phyloP scores from a whole-genome alignment of 2,888 invertebrate species.

The Parapristionchus giblindavisi region DNA sequence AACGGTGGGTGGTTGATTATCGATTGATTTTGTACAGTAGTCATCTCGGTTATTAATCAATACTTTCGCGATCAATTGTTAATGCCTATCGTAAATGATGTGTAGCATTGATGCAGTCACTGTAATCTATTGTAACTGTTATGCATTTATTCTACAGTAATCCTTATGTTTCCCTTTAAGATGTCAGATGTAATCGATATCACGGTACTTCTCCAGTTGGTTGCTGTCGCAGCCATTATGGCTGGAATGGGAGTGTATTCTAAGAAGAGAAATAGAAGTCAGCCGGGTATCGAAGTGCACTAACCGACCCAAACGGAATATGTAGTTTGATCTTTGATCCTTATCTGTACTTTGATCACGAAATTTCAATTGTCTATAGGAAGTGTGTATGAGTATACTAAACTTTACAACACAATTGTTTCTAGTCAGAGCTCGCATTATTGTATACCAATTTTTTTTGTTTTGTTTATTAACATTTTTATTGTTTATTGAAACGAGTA shows the following conservation, averaged over 20 bases:
- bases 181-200: constrained; percentile 43
- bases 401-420: too few relatives aligned
- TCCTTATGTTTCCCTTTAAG: background rate
- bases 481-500: too few relatives aligned
- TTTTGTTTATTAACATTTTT: too few relatives aligned
- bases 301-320: background rate
- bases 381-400: too few relatives aligned
- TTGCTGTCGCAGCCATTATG: constrained; percentile 34
- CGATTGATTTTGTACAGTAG: background rate
- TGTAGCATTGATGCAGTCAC: background rate
- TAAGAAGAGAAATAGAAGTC: constrained; percentile 26
- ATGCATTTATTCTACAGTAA: too few relatives aligned
- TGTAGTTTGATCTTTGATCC: too few relatives aligned
- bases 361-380: too few relatives aligned
- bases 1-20: constrained; percentile 56
- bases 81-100: background rate
- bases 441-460: too few relatives aligned
- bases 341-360: too few relatives aligned
- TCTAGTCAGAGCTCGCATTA: too few relatives aligned
- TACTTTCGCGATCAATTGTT: background rate
- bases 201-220: constrained; percentile 40
- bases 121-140: background rate
- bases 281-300: constrained; percentile 26
- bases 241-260: constrained; percentile 30
- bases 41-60: background rate